Percentiles rank a stretch among this genome's conserved stretches.
phyloP scores from a whole-genome alignment of 1,140 invertebrate genomes.

The Archegozetes longisetosus region DNA sequence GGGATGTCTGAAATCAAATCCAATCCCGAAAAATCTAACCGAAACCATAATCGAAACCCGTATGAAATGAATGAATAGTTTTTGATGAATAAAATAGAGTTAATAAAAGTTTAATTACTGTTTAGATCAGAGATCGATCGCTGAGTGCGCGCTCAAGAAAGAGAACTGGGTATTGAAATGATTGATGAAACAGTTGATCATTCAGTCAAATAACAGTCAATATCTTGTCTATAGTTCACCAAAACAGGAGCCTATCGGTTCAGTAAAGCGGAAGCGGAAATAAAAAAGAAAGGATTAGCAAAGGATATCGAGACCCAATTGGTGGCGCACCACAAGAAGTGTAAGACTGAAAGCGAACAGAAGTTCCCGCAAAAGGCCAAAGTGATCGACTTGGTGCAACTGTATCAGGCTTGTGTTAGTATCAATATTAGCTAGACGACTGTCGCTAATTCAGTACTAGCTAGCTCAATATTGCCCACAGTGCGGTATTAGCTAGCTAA shows the following conservation, averaged over 20 bases:
- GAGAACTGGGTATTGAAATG: conserved; percentile 15
- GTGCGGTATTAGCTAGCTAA: too few species aligned
- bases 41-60: conserved; percentile 6
- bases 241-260: conserved; percentile 21
- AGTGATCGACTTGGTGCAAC: conserved; percentile 21
- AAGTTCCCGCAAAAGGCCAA: background rate
- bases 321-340: conserved; percentile 1
- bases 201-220: background rate
- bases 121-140: conserved; percentile 7
- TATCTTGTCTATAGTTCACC: conserved; percentile 16
- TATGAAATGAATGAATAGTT: background rate
- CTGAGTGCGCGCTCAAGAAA: conserved; percentile 15
- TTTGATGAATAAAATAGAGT: background rate
- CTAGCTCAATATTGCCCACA: too few species aligned
- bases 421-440: conserved; percentile 16
- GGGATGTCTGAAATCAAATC: conserved; percentile 4
- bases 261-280: conserved; percentile 21
- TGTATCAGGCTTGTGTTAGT: conserved; percentile 25
- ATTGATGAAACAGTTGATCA: background rate
- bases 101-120: background rate
- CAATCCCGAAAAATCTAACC: conserved; percentile 6
- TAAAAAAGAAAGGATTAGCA: conserved; percentile 21
- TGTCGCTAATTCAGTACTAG: background rate
- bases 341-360: conserved; percentile 3
- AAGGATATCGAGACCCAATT: conserved; percentile 11